These are phyloP conservation scores for Ips typographus DNA, from an alignment of 1,140 invertebrate genomes.

Conservation along the genomic window DNA sequence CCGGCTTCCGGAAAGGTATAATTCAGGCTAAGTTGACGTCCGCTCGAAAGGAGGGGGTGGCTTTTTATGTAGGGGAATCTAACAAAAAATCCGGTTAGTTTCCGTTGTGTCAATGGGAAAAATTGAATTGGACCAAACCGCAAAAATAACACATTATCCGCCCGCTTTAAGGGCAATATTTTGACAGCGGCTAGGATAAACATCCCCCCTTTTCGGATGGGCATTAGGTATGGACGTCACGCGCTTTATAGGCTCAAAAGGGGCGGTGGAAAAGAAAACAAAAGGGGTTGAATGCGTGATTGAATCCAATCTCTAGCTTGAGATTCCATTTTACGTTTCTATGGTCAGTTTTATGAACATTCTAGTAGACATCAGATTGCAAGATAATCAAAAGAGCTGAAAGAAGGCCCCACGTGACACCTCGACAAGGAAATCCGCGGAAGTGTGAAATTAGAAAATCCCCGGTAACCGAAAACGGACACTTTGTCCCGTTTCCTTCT, in stretches of 20 bases:
- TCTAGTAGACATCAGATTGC: too few relatives aligned
- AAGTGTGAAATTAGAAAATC: slow-evolving; percentile 33
- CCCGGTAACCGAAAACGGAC: slow-evolving; percentile 12
- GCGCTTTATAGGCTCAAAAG: slow-evolving; percentile 18
- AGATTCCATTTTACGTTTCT: too few relatives aligned
- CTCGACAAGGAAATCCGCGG: not conserved
- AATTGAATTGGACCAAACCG: slow-evolving; percentile 8
- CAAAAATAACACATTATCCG: slow-evolving; percentile 39
- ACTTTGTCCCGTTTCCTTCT: slow-evolving; percentile 27
- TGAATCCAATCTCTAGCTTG: too few relatives aligned
- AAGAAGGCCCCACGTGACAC: too few relatives aligned
- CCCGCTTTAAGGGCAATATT: slow-evolving; percentile 38
- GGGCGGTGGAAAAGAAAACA: slow-evolving; percentile 19
- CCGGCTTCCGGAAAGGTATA: slow-evolving; percentile 28
- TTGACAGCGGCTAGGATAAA: slow-evolving; percentile 40
- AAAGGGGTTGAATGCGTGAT: not conserved
- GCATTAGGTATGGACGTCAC: slow-evolving; percentile 43
- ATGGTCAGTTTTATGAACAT: too few relatives aligned
- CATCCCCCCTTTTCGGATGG: slow-evolving; percentile 16
- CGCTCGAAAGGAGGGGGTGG: not conserved
- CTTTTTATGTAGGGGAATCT: not conserved
- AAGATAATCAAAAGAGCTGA: too few relatives aligned
- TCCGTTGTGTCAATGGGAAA: not conserved
- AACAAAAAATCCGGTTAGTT: not conserved
- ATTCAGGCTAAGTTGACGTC: slow-evolving; percentile 32